Conservation (phyloP, 2,888 invertebrate genomes). For the Gortyna flavago region DNA sequence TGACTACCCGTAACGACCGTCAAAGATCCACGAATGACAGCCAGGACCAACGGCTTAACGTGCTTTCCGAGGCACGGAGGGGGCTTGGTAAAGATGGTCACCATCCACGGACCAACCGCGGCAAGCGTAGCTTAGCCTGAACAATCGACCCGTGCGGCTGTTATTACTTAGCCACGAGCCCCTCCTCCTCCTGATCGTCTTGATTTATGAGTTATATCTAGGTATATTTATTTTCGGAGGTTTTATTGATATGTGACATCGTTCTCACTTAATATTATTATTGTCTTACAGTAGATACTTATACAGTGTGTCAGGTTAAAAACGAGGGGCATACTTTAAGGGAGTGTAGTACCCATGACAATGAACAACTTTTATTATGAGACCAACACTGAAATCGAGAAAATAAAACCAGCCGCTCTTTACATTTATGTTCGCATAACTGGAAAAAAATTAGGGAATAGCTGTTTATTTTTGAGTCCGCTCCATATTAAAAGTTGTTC, state of each 20-base stretch:
- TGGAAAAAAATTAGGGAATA: too few species aligned
- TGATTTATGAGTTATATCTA: not conserved
- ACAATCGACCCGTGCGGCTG: not conserved
- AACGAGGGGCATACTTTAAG: too few species aligned
- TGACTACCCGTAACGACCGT: not conserved
- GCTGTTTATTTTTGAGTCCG: too few species aligned
- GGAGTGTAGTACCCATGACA: too few species aligned
- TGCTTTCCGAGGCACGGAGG: not conserved
- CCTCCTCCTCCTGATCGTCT: not conserved
- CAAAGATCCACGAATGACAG: not conserved
- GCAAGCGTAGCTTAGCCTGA: not conserved
- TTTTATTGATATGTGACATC: not conserved
- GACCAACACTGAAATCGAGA: too few species aligned
- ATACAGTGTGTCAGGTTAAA: too few species aligned
- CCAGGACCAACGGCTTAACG: not conserved
- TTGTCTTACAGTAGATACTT: too few species aligned
- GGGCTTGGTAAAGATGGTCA: not conserved
- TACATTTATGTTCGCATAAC: too few species aligned
- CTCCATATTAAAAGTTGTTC: too few species aligned
- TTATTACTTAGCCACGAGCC: not conserved
- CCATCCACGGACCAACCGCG: not conserved
- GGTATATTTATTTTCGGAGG: not conserved
- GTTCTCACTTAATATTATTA: too few species aligned
- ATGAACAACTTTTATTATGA: too few species aligned
- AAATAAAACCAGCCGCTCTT: too few species aligned